Base-by-base conservation (phyloP, 1,140 invertebrate species). In the Eufriesea mexicana region DNA sequence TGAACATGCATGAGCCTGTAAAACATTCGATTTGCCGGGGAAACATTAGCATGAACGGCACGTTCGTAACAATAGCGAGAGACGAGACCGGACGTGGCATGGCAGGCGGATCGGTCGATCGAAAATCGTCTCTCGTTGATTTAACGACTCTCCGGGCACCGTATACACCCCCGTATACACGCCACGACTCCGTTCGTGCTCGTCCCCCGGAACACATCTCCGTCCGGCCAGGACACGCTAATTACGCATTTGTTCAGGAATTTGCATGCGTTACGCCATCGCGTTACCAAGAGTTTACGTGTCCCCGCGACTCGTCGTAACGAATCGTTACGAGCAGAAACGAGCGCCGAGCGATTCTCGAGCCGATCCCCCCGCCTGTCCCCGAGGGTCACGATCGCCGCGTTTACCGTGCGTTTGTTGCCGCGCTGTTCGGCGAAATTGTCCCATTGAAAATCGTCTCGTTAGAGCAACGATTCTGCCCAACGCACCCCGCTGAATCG, bases 201-300 rank as follows among this genome's bases (percentile, higher is more conserved):
- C 35, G 35, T 35, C 35, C 35, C 35, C 35, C 35, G 35, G 35
- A 68, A 75, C 84, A 18, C 55, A 74, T 51, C 78, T 75, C 70
- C 68, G 71, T 35, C 47, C 68, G 73, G 45, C 61, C 70, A 72
- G 84, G 75, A 82, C 86, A 90, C 86, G 86, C 87, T 91, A 92
- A 92, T 92, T 91, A 91, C 90, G 90, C 90, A 90, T 91, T 92
- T 92, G 91, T 92, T 80, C 88, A 71, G 86, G 72, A 89, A 92
- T 92, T 92, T 91, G 89, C 90, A 91, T 91, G 86, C 90, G 89
- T 88, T 90, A 91, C 83, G 74, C 72, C 79, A 54, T 74, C 83
- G 51, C 84, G 80, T 76, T 79, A 76, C 66, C 74, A 75, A 83
- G 86, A 83, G 87, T 89, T 88, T 87, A 82, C 77, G 83, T 79